Percentiles rank a stretch among this genome's conserved stretches.
phyloP scores from a whole-genome alignment of 2,797 vertebrate genomes.

The Sebastes minor region DNA sequence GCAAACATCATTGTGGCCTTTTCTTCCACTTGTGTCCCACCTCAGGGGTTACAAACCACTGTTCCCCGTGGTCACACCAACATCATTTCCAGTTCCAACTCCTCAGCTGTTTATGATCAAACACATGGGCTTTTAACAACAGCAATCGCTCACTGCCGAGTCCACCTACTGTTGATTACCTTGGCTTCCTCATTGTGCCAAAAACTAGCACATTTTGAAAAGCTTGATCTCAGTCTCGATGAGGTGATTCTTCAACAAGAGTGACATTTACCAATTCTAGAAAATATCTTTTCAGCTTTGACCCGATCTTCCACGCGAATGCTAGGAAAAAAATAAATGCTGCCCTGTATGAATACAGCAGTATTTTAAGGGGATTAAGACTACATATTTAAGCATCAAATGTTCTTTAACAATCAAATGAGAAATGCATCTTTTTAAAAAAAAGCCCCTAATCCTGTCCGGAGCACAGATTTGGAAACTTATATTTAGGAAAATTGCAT shows the following conservation, averaged over 20 bases:
- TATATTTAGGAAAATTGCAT: constrained; percentile 30
- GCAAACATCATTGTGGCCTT: constrained; percentile 17
- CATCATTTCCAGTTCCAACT: constrained; percentile 15
- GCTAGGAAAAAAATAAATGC: background rate
- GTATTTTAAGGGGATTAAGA: constrained; percentile 21
- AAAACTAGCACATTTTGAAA: background rate
- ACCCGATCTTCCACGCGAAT: background rate
- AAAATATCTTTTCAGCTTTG: constrained; percentile 8
- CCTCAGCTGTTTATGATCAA: constrained; percentile 44
- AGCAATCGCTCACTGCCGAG: background rate
- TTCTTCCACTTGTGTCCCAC: constrained; percentile 18
- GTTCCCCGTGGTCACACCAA: constrained; percentile 20
- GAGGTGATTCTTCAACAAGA: background rate
- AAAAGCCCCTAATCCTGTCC: constrained; percentile 48
- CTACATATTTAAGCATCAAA: constrained; percentile 34
- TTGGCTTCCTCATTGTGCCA: background rate
- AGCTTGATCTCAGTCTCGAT: background rate
- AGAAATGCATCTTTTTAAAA: background rate
- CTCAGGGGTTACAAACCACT: constrained; percentile 15
- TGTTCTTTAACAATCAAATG: constrained; percentile 41
- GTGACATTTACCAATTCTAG: background rate
- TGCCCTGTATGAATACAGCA: background rate
- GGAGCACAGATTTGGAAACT: constrained; percentile 45
- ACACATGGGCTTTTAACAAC: constrained; percentile 19
- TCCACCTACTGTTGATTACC: background rate